A percentile compares a stretch with the other conserved stretches of the same genome.
Conservation (phyloP, 2,888 invertebrate genomes). For the Zaprionus obscuricornis region DNA sequence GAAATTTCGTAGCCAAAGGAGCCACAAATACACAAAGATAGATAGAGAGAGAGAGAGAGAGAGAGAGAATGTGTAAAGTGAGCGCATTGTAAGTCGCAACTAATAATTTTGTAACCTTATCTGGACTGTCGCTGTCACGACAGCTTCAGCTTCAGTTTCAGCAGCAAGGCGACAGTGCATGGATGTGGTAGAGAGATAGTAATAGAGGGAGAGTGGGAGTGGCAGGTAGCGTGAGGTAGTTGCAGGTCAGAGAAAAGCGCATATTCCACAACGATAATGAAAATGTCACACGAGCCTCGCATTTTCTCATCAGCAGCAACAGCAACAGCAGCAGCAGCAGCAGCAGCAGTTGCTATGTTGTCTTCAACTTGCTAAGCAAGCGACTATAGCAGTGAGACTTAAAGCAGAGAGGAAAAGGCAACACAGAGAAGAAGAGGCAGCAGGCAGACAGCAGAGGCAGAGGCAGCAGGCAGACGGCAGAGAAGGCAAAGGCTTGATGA, state of each 20-base stretch:
- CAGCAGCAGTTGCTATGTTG: too few relatives aligned
- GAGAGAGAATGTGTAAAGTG: not conserved
- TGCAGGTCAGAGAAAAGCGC: conserved; percentile 53
- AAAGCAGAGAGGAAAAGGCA: too few relatives aligned
- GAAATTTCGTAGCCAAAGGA: conserved; percentile 3
- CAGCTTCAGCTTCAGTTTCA: conserved; percentile 11
- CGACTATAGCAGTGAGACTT: too few relatives aligned
- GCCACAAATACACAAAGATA: conserved; percentile 7
- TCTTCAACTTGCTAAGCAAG: too few relatives aligned
- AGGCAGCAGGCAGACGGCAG: not conserved
- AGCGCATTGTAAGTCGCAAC: conserved; percentile 73
- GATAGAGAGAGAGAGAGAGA: not conserved
- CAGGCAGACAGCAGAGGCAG: not conserved
- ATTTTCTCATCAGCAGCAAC: conserved; percentile 79
- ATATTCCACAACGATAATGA: conserved; percentile 81
- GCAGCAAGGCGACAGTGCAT: not conserved
- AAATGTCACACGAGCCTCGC: conserved; percentile 82
- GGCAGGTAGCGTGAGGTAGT: conserved; percentile 18
- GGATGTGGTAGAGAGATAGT: not conserved
- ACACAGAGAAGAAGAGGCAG: conserved; percentile 28
- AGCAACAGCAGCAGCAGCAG: conserved; percentile 48
- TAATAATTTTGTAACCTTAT: conserved; percentile 81
- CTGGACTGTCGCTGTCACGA: conserved; percentile 63
- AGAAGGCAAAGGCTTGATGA: conserved; percentile 10
- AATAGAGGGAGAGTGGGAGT: not conserved